Conservation (phyloP, 2,113 vertebrate species). For the Reinhardtius hippoglossoides region DNA sequence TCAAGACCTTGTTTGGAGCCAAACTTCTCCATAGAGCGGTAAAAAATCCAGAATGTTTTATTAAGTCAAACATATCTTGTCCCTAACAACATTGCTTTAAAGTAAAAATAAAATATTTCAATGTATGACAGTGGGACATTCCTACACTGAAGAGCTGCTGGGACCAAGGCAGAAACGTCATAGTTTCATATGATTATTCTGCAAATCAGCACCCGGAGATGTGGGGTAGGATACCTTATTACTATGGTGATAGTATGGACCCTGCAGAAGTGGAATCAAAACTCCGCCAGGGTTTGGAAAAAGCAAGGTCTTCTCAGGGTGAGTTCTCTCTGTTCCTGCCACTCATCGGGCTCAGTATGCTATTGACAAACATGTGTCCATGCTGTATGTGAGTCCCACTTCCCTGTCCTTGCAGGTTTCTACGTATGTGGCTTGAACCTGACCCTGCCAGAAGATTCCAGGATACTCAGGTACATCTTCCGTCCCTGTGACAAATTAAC, state of each 20-base stretch:
- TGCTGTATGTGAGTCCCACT: not conserved
- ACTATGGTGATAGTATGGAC: slow-evolving; percentile 61
- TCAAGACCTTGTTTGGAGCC: slow-evolving; percentile 53
- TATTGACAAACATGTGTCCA: not conserved
- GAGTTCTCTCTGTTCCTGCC: slow-evolving; percentile 26
- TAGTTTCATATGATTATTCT: slow-evolving; percentile 64
- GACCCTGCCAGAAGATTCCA: slow-evolving; percentile 44
- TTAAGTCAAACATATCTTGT: not conserved
- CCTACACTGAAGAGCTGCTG: slow-evolving; percentile 60
- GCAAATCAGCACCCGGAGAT: slow-evolving; percentile 7
- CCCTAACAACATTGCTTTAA: not conserved
- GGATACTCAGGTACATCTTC: slow-evolving; percentile 51
- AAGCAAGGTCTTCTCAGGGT: not conserved
- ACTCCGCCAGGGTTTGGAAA: slow-evolving; percentile 32
- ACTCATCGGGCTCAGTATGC: not conserved
- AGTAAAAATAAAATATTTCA: not conserved
- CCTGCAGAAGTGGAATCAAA: slow-evolving; percentile 10
- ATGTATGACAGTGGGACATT: slow-evolving; percentile 1
- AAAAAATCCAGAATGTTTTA: not conserved
- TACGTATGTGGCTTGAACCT: slow-evolving; percentile 70
- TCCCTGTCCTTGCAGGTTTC: slow-evolving; percentile 47
- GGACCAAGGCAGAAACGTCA: slow-evolving; percentile 49
- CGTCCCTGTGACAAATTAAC: slow-evolving; percentile 20
- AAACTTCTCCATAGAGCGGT: slow-evolving; percentile 36
- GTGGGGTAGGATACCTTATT: slow-evolving; percentile 56